Evolutionary conservation across 2,888 invertebrate species (phyloP).

Genomic region (Agrotis exclamationis): DNA sequence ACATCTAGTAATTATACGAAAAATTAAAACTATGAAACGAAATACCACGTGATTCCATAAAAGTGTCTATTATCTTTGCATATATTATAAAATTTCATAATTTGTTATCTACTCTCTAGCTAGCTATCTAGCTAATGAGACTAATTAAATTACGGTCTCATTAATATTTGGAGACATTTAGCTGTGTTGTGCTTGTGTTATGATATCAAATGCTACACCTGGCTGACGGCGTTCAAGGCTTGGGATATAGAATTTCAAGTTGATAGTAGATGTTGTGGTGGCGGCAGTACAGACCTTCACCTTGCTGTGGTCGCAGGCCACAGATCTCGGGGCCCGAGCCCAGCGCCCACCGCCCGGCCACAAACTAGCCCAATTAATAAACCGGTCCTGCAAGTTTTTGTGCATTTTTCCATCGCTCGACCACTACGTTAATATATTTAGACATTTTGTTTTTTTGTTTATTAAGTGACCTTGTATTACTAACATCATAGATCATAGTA

Average conservation of each 20-base stretch:
- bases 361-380: slow-evolving; percentile 50
- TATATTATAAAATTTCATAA: not conserved
- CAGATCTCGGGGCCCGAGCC: not conserved
- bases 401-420: slow-evolving; percentile 38
- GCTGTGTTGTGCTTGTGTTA: slow-evolving; percentile 1
- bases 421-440: slow-evolving; percentile 27
- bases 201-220: slow-evolving; percentile 18
- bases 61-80: not conserved
- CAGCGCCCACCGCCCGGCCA: not conserved
- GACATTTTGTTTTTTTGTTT: slow-evolving; percentile 22
- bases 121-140: slow-evolving; percentile 25
- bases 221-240: not conserved
- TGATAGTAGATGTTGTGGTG: slow-evolving; percentile 1
- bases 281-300: slow-evolving; percentile 1
- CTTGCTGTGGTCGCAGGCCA: slow-evolving; percentile 27
- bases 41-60: not conserved
- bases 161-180: slow-evolving; percentile 15
- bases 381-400: slow-evolving; percentile 59
- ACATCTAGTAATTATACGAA: not conserved
- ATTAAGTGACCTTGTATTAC: slow-evolving; percentile 15
- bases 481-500: not conserved
- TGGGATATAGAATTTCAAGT: slow-evolving; percentile 25
- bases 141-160: not conserved
- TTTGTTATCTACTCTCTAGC: slow-evolving; percentile 6
- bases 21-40: not conserved